Evolutionary conservation across 2,888 invertebrate species (phyloP), one percentile per base, ranked within the genome.

Genomic region (Pherbina coryleti): DNA sequence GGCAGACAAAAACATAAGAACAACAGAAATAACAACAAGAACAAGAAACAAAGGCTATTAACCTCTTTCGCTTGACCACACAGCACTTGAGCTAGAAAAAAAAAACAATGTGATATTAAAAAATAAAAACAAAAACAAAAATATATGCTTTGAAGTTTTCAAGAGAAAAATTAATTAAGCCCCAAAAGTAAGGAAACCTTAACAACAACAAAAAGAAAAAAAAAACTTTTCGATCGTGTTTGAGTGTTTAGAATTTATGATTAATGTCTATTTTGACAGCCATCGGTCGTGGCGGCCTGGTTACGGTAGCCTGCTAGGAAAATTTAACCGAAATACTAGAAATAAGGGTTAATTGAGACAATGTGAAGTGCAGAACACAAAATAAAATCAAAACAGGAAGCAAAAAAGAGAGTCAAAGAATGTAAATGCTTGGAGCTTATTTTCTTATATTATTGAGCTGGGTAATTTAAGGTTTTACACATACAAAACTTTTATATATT

Each of bases 261-360:
- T 69, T 69, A 49, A 69, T 69, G 69, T 69, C 25, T 31, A 34
- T 69, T 69, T 69, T 69, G 69, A 69, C 69, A 69, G 51, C 69
- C 25, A 14, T 22, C 22, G 49, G 51, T 25, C 51, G 51, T 22
- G 3, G 28, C 11, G 49, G 22, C 25, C 25, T 69, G 44, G 69
- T 64, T 64, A 64, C 64, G 64, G 64, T 34, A 64, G 37, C 34
- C 34, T 31, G 28, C 64, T n/a, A 19, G 22, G 55, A n/a, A 22
- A n/a, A 19, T 55, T 55, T 55, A 19, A 1, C 1, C 34, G 22
- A 44, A 66, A 34, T 22, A 2, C 37, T 25, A 70, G 53, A 44
- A 69, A 53, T 22, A 37, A 64, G 73, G n/a, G 44, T 11, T 44
- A 44, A 44, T 44, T 14, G 11, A 44, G 44, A 3, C 14, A 44